Conservation (phyloP, 2,797 vertebrate genomes). For the Iguana delicatissima region DNA sequence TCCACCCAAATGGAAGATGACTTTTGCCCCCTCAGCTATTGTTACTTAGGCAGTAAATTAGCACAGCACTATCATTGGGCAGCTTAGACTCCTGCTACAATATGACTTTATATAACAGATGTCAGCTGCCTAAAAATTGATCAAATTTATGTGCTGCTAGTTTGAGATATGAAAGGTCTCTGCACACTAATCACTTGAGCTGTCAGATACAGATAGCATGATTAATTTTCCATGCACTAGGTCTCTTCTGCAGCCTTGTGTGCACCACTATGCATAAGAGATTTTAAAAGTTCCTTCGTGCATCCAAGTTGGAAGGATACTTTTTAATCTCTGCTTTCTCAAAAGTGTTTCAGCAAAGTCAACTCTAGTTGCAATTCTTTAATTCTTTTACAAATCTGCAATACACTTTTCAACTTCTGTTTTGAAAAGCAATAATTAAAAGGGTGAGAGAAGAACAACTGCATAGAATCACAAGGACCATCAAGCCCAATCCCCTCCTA, state of each 20-base stretch:
- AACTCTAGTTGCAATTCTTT: neutral
- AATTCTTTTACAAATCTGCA: conserved; percentile 21
- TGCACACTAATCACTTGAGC: conserved; percentile 46
- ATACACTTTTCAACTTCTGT: neutral
- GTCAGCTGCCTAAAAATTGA: conserved; percentile 52
- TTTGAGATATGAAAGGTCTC: conserved; percentile 57
- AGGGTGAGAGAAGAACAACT: neutral
- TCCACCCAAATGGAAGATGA: conserved; percentile 40
- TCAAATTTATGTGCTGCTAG: conserved; percentile 56
- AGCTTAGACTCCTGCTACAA: conserved; percentile 38
- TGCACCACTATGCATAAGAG: conserved; percentile 12
- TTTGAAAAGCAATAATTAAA: conserved; percentile 25
- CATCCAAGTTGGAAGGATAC: conserved; percentile 25
- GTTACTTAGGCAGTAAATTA: conserved; percentile 55
- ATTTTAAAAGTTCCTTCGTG: conserved; percentile 31
- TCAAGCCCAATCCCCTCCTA: too few species aligned
- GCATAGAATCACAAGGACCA: too few species aligned
- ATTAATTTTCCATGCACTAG: conserved; percentile 58
- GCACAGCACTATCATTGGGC: conserved; percentile 9
- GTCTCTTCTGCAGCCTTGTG: conserved; percentile 1
- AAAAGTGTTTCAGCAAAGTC: conserved; percentile 46
- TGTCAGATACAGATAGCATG: conserved; percentile 13
- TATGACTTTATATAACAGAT: conserved; percentile 34
- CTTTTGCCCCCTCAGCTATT: conserved; percentile 43
- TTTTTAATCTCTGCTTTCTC: conserved; percentile 14